These are phyloP conservation scores for Bungarus multicinctus DNA, from an alignment of 2,113 vertebrate genomes.

Conservation along the genomic window DNA sequence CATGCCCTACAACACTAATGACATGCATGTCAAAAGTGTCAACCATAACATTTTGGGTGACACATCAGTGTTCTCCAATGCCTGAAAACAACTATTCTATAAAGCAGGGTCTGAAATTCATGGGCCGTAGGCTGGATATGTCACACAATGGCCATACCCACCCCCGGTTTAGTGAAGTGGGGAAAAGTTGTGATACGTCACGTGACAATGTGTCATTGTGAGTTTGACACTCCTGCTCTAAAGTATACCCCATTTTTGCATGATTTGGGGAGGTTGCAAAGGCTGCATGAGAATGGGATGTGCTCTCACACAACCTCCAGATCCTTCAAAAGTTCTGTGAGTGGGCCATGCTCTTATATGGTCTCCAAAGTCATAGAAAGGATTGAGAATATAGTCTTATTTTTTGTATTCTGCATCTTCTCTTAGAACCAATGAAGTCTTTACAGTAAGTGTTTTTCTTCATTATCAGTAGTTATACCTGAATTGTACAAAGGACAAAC, in stretches of 20 bases:
- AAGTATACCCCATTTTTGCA: neutral
- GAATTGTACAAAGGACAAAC: neutral
- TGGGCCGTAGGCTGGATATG: no score
- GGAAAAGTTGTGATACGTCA: no score
- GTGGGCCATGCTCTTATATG: neutral
- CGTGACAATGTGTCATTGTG: no score
- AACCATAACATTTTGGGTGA: neutral
- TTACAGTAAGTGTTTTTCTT: neutral
- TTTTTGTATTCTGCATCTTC: neutral
- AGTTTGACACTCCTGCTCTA: neutral
- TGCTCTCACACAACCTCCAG: neutral
- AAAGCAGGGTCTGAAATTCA: neutral
- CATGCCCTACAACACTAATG: neutral
- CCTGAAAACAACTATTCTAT: neutral
- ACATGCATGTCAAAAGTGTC: neutral
- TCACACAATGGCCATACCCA: no score
- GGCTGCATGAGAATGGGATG: neutral
- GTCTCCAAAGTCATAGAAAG: neutral
- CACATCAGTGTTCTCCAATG: neutral
- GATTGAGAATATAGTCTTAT: neutral
- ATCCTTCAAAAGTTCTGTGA: neutral
- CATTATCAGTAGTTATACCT: neutral
- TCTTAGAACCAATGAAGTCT: neutral
- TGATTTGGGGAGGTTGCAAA: neutral
- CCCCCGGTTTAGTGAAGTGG: no score